Conservation (phyloP, 2,888 invertebrate genomes). For the Cheilosia impressa region DNA sequence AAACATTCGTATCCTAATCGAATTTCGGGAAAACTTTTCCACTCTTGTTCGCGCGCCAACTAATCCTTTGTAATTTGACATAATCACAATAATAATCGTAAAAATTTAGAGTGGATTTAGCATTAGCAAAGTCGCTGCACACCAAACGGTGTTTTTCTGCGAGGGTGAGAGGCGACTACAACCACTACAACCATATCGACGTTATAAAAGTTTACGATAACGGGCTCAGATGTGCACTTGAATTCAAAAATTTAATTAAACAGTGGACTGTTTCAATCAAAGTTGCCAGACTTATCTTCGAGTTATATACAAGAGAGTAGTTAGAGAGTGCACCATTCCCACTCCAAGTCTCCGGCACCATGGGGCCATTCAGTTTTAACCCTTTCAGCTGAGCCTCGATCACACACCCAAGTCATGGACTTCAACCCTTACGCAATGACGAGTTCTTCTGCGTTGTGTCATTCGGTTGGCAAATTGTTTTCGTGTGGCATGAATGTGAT, state of each 20-base stretch:
- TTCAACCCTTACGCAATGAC: constrained; percentile 64
- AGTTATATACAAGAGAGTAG: constrained; percentile 12
- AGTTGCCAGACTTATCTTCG: constrained; percentile 74
- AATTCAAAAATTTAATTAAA: constrained; percentile 76
- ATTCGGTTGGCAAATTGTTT: constrained; percentile 66
- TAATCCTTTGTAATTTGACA: constrained; percentile 77
- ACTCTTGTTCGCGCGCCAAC: constrained; percentile 57
- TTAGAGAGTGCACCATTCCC: constrained; percentile 47
- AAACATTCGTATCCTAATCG: constrained; percentile 51
- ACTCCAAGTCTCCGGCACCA: constrained; percentile 14
- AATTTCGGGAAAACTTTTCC: constrained; percentile 64
- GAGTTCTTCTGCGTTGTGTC: constrained; percentile 15
- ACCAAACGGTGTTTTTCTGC: background rate
- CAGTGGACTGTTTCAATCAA: constrained; percentile 75
- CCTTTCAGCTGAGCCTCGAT: constrained; percentile 68
- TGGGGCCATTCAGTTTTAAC: constrained; percentile 49
- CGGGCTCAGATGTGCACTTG: constrained; percentile 74
- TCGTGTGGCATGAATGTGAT: constrained; percentile 73
- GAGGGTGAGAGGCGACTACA: constrained; percentile 18
- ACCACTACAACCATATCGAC: constrained; percentile 32
- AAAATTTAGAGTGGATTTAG: constrained; percentile 76
- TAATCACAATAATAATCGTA: constrained; percentile 77
- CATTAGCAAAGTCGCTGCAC: constrained; percentile 4
- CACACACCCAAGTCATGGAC: background rate
- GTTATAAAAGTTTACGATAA: constrained; percentile 69